Percentiles rank a stretch among this genome's conserved stretches.
Conservation (phyloP, 2,797 vertebrate species). For the Spinibarbus caldwelli region DNA sequence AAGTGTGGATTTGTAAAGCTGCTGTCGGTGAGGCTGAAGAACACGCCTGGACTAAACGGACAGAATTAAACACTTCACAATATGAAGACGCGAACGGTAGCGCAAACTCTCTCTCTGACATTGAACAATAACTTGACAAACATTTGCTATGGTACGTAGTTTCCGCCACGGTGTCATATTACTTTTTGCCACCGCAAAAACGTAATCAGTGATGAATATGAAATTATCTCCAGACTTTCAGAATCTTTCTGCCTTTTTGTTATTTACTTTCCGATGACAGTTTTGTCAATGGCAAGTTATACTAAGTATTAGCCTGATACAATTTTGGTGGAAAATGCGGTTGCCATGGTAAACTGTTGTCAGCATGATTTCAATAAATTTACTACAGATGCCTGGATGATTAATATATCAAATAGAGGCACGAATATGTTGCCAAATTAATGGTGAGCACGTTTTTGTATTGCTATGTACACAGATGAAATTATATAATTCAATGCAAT, state of each 20-base stretch:
- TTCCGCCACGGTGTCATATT: neutral
- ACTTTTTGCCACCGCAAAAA: neutral
- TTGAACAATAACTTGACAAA: conserved; percentile 1
- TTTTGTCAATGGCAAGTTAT: neutral
- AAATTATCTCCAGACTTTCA: neutral
- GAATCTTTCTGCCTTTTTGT: neutral
- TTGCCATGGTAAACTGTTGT: neutral
- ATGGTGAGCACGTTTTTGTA: neutral
- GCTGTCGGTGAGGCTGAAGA: conserved; percentile 22
- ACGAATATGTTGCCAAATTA: neutral
- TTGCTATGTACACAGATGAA: neutral
- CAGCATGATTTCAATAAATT: neutral
- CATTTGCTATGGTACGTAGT: neutral
- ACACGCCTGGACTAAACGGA: conserved; percentile 65
- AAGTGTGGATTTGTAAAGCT: neutral
- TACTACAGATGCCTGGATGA: neutral
- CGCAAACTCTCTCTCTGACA: neutral
- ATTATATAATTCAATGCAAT: neutral
- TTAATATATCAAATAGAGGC: neutral
- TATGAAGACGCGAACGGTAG: conserved; percentile 91
- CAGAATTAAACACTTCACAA: conserved; percentile 73
- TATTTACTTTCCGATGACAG: neutral
- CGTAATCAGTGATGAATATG: neutral
- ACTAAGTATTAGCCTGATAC: neutral
- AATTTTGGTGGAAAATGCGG: neutral